A percentile compares a stretch with the other conserved stretches of the same genome.
Conservation (phyloP, 2,888 invertebrate genomes). For the Ischnura elegans region DNA sequence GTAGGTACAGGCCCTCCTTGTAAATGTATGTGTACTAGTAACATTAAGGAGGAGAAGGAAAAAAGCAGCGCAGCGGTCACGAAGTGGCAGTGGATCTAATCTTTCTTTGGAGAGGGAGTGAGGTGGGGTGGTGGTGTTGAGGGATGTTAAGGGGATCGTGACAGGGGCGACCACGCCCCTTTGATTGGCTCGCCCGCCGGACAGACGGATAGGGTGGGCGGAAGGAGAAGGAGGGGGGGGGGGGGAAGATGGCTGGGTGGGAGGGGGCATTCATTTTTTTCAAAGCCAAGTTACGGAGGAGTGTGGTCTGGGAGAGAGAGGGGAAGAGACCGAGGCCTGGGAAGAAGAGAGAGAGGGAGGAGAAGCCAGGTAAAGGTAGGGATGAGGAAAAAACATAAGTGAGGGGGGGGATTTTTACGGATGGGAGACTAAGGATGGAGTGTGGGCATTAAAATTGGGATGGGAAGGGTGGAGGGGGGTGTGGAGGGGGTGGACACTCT, state of each 20-base stretch:
- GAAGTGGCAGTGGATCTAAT: conserved; percentile 54
- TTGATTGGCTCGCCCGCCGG: conserved; percentile 52
- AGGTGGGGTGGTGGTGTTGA: background rate
- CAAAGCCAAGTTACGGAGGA: no score
- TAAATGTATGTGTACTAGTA: no score
- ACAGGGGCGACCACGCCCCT: conserved; percentile 49
- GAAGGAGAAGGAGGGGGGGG: background rate
- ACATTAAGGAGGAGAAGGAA: no score
- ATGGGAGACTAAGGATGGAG: background rate
- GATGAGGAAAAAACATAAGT: background rate
- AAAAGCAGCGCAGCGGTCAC: conserved; percentile 19
- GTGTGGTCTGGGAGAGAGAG: no score
- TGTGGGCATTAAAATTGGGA: background rate
- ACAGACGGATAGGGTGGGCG: background rate
- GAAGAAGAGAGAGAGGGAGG: no score
- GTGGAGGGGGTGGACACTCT: background rate
- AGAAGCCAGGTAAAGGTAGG: no score
- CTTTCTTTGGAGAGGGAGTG: background rate
- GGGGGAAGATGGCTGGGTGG: background rate
- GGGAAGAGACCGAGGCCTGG: no score
- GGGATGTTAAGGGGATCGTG: conserved; percentile 55
- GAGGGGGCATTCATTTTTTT: background rate
- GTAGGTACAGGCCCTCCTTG: no score
- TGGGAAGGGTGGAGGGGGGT: background rate
- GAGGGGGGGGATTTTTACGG: background rate